A percentile compares a stretch with the other conserved stretches of the same genome.
Evolutionary conservation across 1,140 invertebrate species (phyloP).

Genomic region (Ceratina japonica): DNA sequence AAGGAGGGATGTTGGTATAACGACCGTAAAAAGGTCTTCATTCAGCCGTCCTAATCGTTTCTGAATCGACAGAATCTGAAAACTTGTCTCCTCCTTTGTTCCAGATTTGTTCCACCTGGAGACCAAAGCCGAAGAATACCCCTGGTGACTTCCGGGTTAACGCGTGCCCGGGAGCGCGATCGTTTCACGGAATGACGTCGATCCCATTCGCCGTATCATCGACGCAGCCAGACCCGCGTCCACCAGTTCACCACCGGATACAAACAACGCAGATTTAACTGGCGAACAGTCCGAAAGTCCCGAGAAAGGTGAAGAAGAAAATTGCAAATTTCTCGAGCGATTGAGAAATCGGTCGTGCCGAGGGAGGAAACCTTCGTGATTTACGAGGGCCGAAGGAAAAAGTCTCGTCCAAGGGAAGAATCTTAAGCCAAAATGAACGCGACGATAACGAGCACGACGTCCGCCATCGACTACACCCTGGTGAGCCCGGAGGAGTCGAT

Average conservation of each 20-base stretch:
- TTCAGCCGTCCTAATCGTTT: not conserved
- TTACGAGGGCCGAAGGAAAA: not conserved
- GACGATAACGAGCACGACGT: slow-evolving; percentile 49
- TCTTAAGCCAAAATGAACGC: slow-evolving; percentile 21
- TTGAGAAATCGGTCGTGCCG: not conserved
- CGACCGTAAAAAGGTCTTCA: slow-evolving; percentile 9
- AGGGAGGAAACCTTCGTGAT: not conserved
- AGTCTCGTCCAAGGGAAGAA: too few species aligned
- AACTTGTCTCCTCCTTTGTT: slow-evolving; percentile 23
- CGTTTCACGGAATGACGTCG: slow-evolving; percentile 43
- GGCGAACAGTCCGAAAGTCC: not conserved
- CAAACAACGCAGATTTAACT: slow-evolving; percentile 29
- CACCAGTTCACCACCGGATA: not conserved
- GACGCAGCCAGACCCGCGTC: not conserved
- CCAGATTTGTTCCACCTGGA: slow-evolving; percentile 21
- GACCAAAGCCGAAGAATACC: not conserved
- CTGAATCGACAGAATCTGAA: not conserved
- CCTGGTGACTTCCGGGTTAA: slow-evolving; percentile 10
- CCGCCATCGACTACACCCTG: slow-evolving; percentile 45
- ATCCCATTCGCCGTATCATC: slow-evolving; percentile 6
- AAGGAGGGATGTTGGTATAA: not conserved
- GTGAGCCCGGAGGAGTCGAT: slow-evolving; percentile 49
- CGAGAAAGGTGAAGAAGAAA: not conserved
- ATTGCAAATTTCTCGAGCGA: not conserved
- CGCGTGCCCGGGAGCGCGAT: slow-evolving; percentile 10